A percentile compares a stretch with the other conserved stretches of the same genome.
Conservation (phyloP, 2,888 invertebrate genomes). For the Andrena bucephala region DNA sequence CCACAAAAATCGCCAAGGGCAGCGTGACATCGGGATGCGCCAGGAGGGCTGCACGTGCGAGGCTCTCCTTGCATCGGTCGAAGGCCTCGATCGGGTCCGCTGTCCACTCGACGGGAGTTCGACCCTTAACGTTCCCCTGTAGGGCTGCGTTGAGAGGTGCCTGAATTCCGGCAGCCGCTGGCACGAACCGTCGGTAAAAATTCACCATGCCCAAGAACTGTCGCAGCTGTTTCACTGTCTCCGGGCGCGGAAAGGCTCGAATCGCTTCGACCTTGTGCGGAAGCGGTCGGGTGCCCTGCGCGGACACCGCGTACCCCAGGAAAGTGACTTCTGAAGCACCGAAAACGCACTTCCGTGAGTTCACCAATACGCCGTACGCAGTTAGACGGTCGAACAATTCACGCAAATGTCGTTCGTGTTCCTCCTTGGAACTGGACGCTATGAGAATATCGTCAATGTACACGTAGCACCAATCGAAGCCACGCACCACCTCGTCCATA, state of each 20-base stretch:
- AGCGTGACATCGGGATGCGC: not conserved
- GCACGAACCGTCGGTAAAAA: constrained; percentile 2
- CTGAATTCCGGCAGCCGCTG: not conserved
- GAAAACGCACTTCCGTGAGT: not conserved
- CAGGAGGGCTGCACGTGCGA: not conserved
- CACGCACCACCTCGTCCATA: too few relatives aligned
- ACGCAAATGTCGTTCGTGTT: not conserved
- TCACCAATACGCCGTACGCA: not conserved
- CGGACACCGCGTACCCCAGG: not conserved
- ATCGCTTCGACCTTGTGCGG: constrained; percentile 2
- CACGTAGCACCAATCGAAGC: too few relatives aligned
- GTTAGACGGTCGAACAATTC: not conserved
- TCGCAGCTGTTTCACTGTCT: not conserved
- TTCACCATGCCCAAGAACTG: constrained; percentile 8
- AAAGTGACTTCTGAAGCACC: not conserved
- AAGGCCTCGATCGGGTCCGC: not conserved
- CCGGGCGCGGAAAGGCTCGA: not conserved
- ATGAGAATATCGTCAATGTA: too few relatives aligned
- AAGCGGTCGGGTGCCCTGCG: not conserved
- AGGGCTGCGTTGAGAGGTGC: not conserved
- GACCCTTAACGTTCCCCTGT: not conserved
- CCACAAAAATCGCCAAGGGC: not conserved
- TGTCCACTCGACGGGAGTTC: constrained; percentile 1
- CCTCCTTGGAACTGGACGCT: too few relatives aligned
- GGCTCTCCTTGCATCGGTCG: not conserved